Percentiles rank a stretch among this genome's conserved stretches.
Conservation (phyloP, 1,140 invertebrate genomes). For the Mycetomoellerius zeteki region DNA sequence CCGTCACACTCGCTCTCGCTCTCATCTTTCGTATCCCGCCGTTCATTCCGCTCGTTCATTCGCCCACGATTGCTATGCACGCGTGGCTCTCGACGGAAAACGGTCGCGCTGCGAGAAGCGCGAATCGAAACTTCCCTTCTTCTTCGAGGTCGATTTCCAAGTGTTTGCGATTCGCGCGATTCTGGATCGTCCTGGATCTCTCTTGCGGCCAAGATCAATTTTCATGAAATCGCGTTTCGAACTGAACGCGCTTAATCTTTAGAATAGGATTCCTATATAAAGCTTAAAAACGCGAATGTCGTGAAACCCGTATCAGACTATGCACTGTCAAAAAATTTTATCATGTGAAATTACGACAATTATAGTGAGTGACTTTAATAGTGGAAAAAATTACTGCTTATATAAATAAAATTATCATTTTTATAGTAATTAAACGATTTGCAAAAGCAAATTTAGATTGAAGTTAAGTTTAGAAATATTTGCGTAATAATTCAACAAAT, state of each 20-base stretch:
- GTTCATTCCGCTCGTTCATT: slow-evolving; percentile 19
- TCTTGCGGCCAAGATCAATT: background rate
- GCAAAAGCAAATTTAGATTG: too few species aligned
- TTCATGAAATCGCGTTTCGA: background rate
- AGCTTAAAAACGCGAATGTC: background rate
- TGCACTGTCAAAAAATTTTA: too few species aligned
- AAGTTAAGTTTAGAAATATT: too few species aligned
- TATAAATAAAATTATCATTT: too few species aligned
- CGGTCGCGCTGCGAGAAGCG: background rate
- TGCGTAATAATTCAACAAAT: too few species aligned
- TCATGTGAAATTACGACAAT: too few species aligned
- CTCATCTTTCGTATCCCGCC: slow-evolving; percentile 8
- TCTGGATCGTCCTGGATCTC: background rate
- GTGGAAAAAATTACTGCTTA: too few species aligned
- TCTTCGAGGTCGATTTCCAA: background rate
- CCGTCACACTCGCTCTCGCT: slow-evolving; percentile 43
- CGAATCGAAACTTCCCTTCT: background rate
- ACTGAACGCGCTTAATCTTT: background rate
- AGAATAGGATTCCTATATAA: background rate
- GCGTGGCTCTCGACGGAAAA: background rate
- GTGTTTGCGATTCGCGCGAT: slow-evolving; percentile 16
- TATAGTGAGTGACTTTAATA: too few species aligned
- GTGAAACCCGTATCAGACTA: background rate
- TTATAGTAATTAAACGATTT: too few species aligned
- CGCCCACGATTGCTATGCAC: background rate